Percentiles rank a stretch among this genome's conserved stretches.
These are phyloP conservation scores for Hymenopus coronatus DNA, from an alignment of 2,888 invertebrate species.

Conservation along the genomic window DNA sequence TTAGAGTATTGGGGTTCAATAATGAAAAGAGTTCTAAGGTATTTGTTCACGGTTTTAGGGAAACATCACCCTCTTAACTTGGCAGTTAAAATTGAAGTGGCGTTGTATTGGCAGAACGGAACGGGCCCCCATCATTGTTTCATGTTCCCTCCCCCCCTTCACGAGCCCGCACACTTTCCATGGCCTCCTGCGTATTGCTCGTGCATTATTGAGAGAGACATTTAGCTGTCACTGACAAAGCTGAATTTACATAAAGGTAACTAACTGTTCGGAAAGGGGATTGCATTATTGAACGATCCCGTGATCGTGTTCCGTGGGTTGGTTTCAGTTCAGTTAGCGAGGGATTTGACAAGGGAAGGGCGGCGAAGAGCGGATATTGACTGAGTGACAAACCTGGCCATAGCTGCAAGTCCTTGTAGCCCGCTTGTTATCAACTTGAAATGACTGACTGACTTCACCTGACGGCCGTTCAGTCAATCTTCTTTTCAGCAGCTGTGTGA, in stretches of 20 bases:
- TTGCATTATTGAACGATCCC: slow-evolving; percentile 31
- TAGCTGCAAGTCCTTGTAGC: not conserved
- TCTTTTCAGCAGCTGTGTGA: not conserved
- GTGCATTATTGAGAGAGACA: slow-evolving; percentile 31
- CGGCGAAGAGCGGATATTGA: not conserved
- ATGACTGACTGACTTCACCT: not conserved
- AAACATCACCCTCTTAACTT: slow-evolving; percentile 5
- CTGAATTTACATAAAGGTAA: slow-evolving; percentile 35
- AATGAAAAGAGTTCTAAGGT: not conserved
- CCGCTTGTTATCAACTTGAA: not conserved
- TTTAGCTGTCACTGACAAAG: slow-evolving; percentile 33
- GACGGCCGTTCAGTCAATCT: not conserved
- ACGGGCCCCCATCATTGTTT: slow-evolving; percentile 4
- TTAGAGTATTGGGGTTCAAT: too few relatives aligned
- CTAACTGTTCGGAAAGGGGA: slow-evolving; percentile 26
- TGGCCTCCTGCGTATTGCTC: slow-evolving; percentile 10
- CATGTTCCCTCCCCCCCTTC: not conserved
- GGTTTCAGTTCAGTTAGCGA: slow-evolving; percentile 12
- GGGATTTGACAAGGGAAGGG: slow-evolving; percentile 18
- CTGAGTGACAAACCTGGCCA: not conserved
- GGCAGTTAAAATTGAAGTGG: slow-evolving; percentile 7
- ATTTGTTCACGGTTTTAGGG: slow-evolving; percentile 1
- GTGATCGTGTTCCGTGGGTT: slow-evolving; percentile 16
- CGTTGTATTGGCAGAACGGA: not conserved
- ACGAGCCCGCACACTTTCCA: not conserved